Conservation (phyloP, 2,888 invertebrate genomes). For the Willowsia nigromaculata region DNA sequence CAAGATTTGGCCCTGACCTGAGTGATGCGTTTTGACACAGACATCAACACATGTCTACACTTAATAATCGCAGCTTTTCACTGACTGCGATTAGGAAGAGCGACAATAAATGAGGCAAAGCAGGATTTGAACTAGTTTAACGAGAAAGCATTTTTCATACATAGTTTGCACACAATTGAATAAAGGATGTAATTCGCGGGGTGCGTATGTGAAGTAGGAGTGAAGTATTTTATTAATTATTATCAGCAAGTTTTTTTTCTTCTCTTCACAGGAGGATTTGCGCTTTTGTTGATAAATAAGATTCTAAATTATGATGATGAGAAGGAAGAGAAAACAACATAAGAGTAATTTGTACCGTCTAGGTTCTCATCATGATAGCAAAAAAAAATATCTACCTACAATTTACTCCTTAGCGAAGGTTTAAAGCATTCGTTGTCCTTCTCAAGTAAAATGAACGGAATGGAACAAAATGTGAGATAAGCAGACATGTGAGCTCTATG, state of each 20-base stretch:
- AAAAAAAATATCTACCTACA: neutral
- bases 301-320: constrained; percentile 47
- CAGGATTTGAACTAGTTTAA: constrained; percentile 57
- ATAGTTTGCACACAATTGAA: constrained; percentile 30
- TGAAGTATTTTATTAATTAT: constrained; percentile 20
- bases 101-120: constrained; percentile 36
- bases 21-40: constrained; percentile 20
- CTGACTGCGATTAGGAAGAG: neutral
- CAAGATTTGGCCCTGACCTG: neutral
- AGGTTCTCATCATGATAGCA: constrained; percentile 20
- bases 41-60: constrained; percentile 17
- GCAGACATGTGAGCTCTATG: neutral
- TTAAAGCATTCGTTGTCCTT: neutral
- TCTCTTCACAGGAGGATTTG: constrained; percentile 35
- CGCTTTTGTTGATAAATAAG: constrained; percentile 51
- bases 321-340: neutral
- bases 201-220: constrained; percentile 36
- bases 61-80: neutral
- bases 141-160: constrained; percentile 35
- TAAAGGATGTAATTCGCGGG: neutral
- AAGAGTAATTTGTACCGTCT: constrained; percentile 49
- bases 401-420: neutral
- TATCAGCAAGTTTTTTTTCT: neutral
- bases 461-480: neutral
- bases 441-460: neutral